Conservation (phyloP, 2,888 invertebrate genomes). For the Oasisia sp. region DNA sequence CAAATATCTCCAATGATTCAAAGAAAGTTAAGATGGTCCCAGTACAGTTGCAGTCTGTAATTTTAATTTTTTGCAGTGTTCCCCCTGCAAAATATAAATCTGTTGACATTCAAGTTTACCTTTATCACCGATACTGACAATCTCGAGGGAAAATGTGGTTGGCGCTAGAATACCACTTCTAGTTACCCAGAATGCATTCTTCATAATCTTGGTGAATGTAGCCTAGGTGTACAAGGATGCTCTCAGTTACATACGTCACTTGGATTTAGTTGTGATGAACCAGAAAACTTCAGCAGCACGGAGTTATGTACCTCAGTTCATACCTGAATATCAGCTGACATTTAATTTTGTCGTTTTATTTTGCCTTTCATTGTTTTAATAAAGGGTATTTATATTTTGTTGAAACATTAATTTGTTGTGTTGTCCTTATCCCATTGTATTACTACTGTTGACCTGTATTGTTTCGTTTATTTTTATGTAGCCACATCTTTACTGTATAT, state of each 20-base stretch:
- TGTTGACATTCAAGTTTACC: neutral
- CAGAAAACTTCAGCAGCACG: too few species aligned
- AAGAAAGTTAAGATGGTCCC: too few species aligned
- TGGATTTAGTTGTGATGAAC: too few species aligned
- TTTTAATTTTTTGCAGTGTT: too few species aligned
- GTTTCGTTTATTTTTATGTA: neutral
- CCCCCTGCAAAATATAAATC: too few species aligned
- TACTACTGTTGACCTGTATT: neutral
- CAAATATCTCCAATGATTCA: too few species aligned
- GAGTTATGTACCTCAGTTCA: too few species aligned
- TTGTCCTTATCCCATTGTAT: neutral
- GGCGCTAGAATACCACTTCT: neutral
- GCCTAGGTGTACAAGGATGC: neutral
- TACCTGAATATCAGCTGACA: neutral
- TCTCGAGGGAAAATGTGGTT: neutral
- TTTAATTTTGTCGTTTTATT: neutral
- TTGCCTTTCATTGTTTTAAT: constrained; percentile 1
- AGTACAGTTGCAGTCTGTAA: too few species aligned
- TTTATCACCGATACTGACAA: neutral
- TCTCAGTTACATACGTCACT: too few species aligned
- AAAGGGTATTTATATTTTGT: neutral
- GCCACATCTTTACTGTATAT: too few species aligned
- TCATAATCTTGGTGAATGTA: neutral
- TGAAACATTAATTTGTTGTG: neutral
- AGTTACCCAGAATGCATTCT: neutral